Percentiles rank a stretch among this genome's conserved stretches.
Evolutionary conservation across 2,797 vertebrate species (phyloP).

Genomic region (Lates japonicus): DNA sequence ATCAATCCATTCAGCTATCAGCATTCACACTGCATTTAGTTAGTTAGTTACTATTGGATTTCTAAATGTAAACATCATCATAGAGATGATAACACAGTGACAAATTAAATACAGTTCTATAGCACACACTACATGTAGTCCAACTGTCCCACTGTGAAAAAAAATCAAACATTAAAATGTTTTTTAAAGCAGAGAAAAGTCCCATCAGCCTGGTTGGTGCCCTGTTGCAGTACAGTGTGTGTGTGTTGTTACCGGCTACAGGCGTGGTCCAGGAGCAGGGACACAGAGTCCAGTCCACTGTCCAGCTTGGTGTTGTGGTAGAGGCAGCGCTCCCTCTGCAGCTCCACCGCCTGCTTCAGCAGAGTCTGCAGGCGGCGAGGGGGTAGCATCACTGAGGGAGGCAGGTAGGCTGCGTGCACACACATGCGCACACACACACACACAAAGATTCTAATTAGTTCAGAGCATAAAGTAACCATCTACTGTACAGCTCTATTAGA

Average conservation of each 20-base stretch:
- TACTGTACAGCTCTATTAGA: background rate
- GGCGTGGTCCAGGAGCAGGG: slow-evolving; percentile 95
- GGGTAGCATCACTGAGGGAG: slow-evolving; percentile 98
- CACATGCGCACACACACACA: background rate
- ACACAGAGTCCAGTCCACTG: slow-evolving; percentile 93
- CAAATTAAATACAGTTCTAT: too few species aligned
- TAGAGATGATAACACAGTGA: too few species aligned
- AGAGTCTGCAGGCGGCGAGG: slow-evolving; percentile 95
- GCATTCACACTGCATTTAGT: too few species aligned
- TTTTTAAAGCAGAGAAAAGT: background rate
- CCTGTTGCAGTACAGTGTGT: background rate
- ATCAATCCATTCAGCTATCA: too few species aligned
- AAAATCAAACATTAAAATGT: too few species aligned
- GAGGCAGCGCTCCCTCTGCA: slow-evolving; percentile 97
- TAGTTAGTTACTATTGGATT: too few species aligned
- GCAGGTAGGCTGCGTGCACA: slow-evolving; percentile 89
- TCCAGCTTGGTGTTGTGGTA: slow-evolving; percentile 98
- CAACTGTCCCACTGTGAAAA: too few species aligned
- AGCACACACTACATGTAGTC: too few species aligned
- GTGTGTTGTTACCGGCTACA: slow-evolving; percentile 91
- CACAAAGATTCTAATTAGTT: background rate
- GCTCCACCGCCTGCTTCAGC: slow-evolving; percentile 95
- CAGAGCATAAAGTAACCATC: background rate
- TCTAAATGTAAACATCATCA: background rate
- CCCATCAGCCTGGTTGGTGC: background rate